A percentile compares a stretch with the other conserved stretches of the same genome.
These are phyloP conservation scores for Betta splendens DNA, from an alignment of 2,797 vertebrate genomes.

Conservation along the genomic window DNA sequence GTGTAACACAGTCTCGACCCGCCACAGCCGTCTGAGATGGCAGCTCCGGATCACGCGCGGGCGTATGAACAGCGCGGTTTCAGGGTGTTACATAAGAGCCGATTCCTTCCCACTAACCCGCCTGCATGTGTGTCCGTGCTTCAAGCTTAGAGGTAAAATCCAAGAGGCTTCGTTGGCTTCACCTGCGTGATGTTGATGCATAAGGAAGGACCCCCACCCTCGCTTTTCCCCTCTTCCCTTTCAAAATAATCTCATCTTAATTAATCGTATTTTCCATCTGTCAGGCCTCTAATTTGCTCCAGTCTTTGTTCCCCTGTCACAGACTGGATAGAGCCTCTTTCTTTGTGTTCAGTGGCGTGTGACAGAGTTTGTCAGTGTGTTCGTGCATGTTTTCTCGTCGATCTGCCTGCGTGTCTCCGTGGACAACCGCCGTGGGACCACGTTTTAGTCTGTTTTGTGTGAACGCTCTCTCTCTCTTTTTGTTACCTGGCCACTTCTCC, in stretches of 20 bases:
- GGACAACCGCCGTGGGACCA: conserved; percentile 12
- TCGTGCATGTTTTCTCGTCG: conserved; percentile 13
- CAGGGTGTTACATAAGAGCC: conserved; percentile 62
- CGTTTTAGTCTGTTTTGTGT: not conserved
- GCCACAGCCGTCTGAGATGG: not conserved
- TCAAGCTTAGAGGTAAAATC: conserved; percentile 17
- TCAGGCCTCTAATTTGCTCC: conserved; percentile 25
- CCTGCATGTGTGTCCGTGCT: conserved; percentile 12
- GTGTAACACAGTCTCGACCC: too few species aligned
- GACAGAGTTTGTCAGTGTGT: conserved; percentile 37
- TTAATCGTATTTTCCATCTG: conserved; percentile 33
- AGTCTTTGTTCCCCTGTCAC: conserved; percentile 19
- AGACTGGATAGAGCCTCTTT: conserved; percentile 53
- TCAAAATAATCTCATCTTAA: conserved; percentile 20
- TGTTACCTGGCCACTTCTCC: conserved; percentile 26
- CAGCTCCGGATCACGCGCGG: conserved; percentile 12
- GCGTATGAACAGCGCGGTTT: conserved; percentile 41
- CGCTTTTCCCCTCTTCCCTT: not conserved
- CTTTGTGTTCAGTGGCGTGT: conserved; percentile 51
- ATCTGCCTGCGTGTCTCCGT: conserved; percentile 4
- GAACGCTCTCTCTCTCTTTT: conserved; percentile 10
- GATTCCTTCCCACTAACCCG: conserved; percentile 39
- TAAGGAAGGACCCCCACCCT: too few species aligned
- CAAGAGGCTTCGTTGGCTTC: conserved; percentile 15
- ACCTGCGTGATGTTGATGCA: too few species aligned